These are phyloP conservation scores for Malurus elegans DNA, from an alignment of 2,113 vertebrate species.

Conservation along the genomic window DNA sequence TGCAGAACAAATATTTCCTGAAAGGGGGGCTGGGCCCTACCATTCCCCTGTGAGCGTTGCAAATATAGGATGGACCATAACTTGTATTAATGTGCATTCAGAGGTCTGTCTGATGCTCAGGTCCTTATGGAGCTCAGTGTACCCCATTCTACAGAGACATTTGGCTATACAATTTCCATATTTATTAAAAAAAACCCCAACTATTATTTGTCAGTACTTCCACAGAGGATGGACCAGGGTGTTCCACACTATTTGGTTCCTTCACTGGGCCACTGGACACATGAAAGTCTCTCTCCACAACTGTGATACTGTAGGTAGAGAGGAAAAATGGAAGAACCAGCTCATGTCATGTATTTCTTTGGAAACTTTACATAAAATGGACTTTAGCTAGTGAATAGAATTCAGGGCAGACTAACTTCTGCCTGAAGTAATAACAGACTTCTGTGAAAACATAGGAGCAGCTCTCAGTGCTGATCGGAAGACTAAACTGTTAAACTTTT, in stretches of 20 bases:
- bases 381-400: background rate
- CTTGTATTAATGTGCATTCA: background rate
- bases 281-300: background rate
- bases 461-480: background rate
- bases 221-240: background rate
- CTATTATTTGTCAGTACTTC: background rate
- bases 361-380: background rate
- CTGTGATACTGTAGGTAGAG: rapidly evolving
- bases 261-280: background rate
- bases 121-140: background rate
- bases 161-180: background rate
- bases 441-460: background rate
- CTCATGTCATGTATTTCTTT: background rate
- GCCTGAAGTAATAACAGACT: background rate
- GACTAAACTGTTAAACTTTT: background rate
- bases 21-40: background rate
- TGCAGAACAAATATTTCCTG: background rate
- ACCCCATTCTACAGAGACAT: background rate
- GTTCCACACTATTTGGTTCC: background rate
- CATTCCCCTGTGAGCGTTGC: background rate
- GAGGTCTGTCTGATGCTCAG: background rate
- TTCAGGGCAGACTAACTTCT: background rate
- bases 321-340: background rate
- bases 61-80: background rate
- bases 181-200: rapidly evolving